Conservation (phyloP, 2,113 vertebrate genomes). For the Craseonycteris thonglongyai region DNA sequence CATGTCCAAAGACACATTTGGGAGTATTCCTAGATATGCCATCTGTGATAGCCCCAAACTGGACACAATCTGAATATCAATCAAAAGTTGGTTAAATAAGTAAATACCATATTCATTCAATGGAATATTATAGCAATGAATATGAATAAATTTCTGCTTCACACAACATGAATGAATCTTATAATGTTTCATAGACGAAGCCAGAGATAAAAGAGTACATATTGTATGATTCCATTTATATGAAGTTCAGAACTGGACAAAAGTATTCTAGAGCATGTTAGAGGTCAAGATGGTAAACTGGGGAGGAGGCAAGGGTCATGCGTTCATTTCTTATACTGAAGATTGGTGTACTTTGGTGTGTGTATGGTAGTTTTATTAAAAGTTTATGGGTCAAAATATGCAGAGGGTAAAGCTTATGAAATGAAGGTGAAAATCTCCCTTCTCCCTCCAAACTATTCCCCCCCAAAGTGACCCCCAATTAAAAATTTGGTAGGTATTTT, state of each 20-base stretch:
- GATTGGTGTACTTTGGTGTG: background rate
- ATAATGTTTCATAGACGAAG: background rate
- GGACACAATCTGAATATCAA: background rate
- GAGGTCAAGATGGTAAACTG: background rate
- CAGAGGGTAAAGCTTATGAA: background rate
- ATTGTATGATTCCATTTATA: background rate
- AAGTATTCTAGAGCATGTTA: background rate
- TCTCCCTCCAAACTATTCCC: background rate
- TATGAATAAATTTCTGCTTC: background rate
- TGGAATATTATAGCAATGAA: background rate
- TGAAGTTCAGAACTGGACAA: background rate
- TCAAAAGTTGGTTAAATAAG: too few relatives aligned
- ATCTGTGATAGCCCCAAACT: background rate
- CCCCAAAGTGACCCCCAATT: background rate
- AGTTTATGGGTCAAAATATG: background rate
- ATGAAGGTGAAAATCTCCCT: background rate
- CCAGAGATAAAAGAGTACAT: background rate
- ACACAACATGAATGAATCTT: background rate
- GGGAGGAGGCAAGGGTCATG: background rate
- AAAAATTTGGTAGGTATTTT: background rate
- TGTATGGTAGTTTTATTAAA: background rate
- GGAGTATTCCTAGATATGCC: background rate
- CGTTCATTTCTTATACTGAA: background rate
- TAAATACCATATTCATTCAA: background rate
- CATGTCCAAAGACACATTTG: background rate